Evolutionary conservation across 2,113 vertebrate species (phyloP), one percentile per base, ranked within the genome.

Genomic region (Rostratula benghalensis): DNA sequence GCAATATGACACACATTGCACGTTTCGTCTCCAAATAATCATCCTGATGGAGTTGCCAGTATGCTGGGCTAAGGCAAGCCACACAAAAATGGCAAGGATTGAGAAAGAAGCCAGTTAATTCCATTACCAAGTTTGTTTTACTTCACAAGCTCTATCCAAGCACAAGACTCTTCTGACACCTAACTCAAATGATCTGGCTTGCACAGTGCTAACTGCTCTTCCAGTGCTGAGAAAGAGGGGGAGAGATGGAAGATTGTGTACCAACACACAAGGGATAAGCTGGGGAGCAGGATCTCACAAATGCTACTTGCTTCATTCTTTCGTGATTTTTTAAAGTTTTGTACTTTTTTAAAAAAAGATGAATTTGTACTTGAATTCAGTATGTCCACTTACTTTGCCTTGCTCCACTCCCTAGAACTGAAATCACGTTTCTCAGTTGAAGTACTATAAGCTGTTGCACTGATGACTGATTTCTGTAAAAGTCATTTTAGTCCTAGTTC

Each of bases 61-160:
- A 30, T 10, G 77, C 70, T 35, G 41, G 7, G 65, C 74, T 89
- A 79, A 78, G 65, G 87, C 61, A 60, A 92, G 83, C 73, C 2
- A 0, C 3, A 13, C 14, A 4, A 91, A 89, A 92, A 39, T 3
- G 11, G 57, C 30, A 33, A 73, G 65, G 39, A 88, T 69, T 94
- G 87, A 91, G 77, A 21, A 91, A 87, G 77, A 82, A 95, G 83
- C 37, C 80, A 59, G 83, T 87, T 95, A 94, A 97, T 96, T 91
- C 83, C 93, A 94, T 85, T 83, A 87, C 48, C 87, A 95, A 95
- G 90, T 96, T 92, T 95, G 95, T 91, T 96, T 96, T 95, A 61
- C 81, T 89, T 69, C 81, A 89, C 46, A 68, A 92, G 76, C 83
- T 87, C 90, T 89, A 78, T 33, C 50, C 51, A 61, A 91, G 87